Evolutionary conservation across 35 echinoderm and acorn worm genomes (phyloP).

Genomic region (Holothuria glaberrima): DNA sequence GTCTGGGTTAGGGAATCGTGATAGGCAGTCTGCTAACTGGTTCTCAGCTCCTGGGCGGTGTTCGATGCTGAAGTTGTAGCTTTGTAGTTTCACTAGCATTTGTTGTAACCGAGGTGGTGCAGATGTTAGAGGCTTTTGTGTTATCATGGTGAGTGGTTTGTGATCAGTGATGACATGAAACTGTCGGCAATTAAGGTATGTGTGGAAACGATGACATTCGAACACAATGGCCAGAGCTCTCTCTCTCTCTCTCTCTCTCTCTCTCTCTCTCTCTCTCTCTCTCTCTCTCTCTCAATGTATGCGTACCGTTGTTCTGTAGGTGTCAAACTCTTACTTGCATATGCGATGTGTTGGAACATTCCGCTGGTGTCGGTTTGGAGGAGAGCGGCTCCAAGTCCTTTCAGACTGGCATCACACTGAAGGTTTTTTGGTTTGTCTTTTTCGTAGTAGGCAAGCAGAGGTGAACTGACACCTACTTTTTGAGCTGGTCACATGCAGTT

Average conservation of each 20-base stretch:
- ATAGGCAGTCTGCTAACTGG: slow-evolving; percentile 40
- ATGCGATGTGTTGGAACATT: slow-evolving; percentile 35
- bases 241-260: too few species aligned
- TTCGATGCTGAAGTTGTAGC: slow-evolving; percentile 30
- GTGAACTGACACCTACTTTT: neutral
- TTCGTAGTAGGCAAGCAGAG: neutral
- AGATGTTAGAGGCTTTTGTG: slow-evolving; percentile 36
- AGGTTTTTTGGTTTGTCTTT: slow-evolving; percentile 43
- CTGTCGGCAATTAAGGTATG: neutral
- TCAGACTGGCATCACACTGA: slow-evolving; percentile 55
- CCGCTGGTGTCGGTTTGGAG: slow-evolving; percentile 25
- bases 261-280: slow-evolving; percentile 24
- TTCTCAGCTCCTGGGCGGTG: slow-evolving; percentile 5
- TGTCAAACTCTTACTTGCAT: slow-evolving; percentile 54
- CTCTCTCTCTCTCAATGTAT: slow-evolving; percentile 32
- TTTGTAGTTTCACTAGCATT: slow-evolving; percentile 1
- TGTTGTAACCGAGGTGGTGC: slow-evolving; percentile 30
- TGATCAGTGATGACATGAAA: slow-evolving; percentile 36
- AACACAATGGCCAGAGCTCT: neutral
- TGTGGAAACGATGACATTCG: neutral
- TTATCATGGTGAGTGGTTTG: slow-evolving; percentile 43
- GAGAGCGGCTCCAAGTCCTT: slow-evolving; percentile 45
- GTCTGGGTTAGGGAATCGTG: slow-evolving; percentile 17
- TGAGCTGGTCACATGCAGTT: slow-evolving; percentile 16
- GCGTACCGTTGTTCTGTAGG: slow-evolving; percentile 47